These are phyloP conservation scores for Ophioderma brevispina DNA, from an alignment of 35 echinoderm and acorn worm species.

Conservation along the genomic window DNA sequence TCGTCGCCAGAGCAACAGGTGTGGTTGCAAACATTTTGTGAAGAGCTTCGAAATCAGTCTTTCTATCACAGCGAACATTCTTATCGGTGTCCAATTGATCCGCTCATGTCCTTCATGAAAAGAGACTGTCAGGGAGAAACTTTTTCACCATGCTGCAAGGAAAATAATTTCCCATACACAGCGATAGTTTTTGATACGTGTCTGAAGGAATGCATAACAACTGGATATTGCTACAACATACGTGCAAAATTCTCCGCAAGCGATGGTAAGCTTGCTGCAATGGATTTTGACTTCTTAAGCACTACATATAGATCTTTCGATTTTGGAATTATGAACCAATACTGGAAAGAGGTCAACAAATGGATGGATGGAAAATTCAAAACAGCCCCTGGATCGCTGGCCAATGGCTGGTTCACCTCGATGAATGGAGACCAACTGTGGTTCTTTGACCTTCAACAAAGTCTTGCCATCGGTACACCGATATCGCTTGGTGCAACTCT, in stretches of 20 bases:
- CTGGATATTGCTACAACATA: not conserved
- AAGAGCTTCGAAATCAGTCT: conserved; percentile 41
- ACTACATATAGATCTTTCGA: not conserved
- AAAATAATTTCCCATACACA: conserved; percentile 41
- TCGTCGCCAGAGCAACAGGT: conserved; percentile 43
- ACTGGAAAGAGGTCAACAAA: conserved; percentile 53
- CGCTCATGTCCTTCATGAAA: conserved; percentile 32
- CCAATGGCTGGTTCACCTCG: conserved; percentile 51
- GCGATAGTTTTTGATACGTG: conserved; percentile 55
- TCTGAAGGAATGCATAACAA: conserved; percentile 5
- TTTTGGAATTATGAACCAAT: conserved; percentile 48
- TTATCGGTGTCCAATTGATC: conserved; percentile 56
- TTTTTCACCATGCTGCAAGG: conserved; percentile 60
- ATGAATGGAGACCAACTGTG: conserved; percentile 17
- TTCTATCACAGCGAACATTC: conserved; percentile 33
- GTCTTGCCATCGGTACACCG: conserved; percentile 68
- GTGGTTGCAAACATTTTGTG: conserved; percentile 66
- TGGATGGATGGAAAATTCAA: conserved; percentile 56
- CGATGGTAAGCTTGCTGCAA: conserved; percentile 38
- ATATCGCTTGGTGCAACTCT: conserved; percentile 66
- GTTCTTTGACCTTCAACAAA: conserved; percentile 86
- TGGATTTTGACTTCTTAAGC: conserved; percentile 47
- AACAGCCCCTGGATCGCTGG: conserved; percentile 57
- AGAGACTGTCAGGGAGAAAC: not conserved
- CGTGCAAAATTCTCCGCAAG: conserved; percentile 33